A percentile compares a stretch with the other conserved stretches of the same genome.
These are phyloP conservation scores for Liasis olivaceus DNA, from an alignment of 2,797 vertebrate genomes.

Conservation along the genomic window DNA sequence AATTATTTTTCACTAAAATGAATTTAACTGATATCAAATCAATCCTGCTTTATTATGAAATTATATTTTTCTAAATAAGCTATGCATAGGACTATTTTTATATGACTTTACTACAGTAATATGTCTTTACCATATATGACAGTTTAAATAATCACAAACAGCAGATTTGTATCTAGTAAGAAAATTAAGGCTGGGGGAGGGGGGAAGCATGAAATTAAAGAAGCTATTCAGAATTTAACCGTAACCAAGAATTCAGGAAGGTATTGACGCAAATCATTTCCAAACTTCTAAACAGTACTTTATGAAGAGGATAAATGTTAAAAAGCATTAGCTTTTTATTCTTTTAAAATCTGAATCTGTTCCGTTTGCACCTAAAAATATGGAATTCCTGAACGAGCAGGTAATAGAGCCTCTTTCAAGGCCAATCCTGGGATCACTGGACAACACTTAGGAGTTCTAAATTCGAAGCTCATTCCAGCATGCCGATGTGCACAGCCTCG, in stretches of 20 bases:
- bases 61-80: background rate
- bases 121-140: background rate
- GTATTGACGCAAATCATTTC: background rate
- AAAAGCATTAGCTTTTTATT: background rate
- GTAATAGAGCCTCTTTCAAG: constrained; percentile 25
- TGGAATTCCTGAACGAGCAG: constrained; percentile 18
- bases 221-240: background rate
- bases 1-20: background rate
- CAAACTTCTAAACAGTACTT: background rate
- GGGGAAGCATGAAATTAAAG: background rate
- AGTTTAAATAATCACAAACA: constrained; percentile 23
- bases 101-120: background rate
- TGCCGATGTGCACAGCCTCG: background rate
- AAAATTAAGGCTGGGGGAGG: constrained; percentile 10
- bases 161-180: constrained; percentile 27
- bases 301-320: background rate
- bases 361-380: background rate
- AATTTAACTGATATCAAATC: background rate
- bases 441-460: constrained; percentile 49
- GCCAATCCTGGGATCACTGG: constrained; percentile 6
- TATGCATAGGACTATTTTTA: background rate
- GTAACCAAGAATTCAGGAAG: background rate
- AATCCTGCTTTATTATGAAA: background rate
- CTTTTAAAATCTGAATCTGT: background rate
- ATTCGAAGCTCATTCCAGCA: constrained; percentile 29